Conservation (phyloP, 2,797 vertebrate species). For the Lophius americanus region DNA sequence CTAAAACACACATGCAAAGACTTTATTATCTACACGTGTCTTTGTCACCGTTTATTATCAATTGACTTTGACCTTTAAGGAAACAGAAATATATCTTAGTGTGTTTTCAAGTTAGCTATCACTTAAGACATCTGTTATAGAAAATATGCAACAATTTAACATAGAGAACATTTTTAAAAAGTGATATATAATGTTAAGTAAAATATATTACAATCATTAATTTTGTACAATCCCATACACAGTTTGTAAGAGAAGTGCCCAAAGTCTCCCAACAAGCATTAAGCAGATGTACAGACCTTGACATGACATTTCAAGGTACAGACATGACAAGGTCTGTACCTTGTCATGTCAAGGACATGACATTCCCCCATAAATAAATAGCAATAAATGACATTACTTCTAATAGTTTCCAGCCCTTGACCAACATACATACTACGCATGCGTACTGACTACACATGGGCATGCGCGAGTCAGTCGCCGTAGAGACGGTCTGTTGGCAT, state of each 20-base stretch:
- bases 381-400: no score
- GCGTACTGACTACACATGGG: slow-evolving; percentile 4
- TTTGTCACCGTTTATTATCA: slow-evolving; percentile 41
- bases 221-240: background rate
- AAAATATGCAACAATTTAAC: background rate
- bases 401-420: no score
- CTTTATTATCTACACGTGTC: slow-evolving; percentile 38
- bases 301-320: no score
- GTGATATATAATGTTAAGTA: background rate
- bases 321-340: no score
- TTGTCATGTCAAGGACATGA: no score
- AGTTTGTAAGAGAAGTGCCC: background rate
- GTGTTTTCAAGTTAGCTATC: background rate
- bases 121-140: background rate
- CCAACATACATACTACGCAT: slow-evolving; percentile 34
- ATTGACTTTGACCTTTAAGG: slow-evolving; percentile 71
- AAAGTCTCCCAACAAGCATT: background rate
- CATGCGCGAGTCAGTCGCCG: slow-evolving; percentile 25
- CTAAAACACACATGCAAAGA: slow-evolving; percentile 5
- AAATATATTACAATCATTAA: background rate
- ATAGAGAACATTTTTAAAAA: background rate
- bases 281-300: background rate
- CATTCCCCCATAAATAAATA: no score
- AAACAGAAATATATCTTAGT: background rate
- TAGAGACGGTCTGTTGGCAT: slow-evolving; percentile 74